Evolutionary conservation across 1,140 invertebrate genomes (phyloP).

Genomic region (Heterodera carotae): DNA sequence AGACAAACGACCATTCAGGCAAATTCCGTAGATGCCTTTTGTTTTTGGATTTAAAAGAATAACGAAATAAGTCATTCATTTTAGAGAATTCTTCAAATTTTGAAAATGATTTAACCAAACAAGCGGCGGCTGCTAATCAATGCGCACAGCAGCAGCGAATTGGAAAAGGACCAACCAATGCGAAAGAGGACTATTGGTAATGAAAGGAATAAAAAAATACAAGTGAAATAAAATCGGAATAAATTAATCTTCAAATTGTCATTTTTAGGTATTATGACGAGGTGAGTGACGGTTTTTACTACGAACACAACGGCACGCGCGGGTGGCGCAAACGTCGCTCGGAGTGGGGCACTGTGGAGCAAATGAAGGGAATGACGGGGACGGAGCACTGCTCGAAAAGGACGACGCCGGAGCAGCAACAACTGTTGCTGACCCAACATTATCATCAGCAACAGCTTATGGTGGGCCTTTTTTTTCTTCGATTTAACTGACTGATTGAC

Average conservation of each 20-base stretch:
- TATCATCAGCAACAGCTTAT: constrained; percentile 10
- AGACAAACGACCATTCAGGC: not conserved
- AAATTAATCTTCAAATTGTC: not conserved
- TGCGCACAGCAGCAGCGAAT: constrained; percentile 4
- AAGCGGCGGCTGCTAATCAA: constrained; percentile 11
- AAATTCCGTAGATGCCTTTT: too few relatives aligned
- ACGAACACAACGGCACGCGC: constrained; percentile 61
- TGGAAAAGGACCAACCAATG: constrained; percentile 12
- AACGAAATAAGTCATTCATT: not conserved
- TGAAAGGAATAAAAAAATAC: not conserved
- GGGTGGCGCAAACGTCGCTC: constrained; percentile 60
- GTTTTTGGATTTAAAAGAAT: too few relatives aligned
- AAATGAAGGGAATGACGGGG: constrained; percentile 7
- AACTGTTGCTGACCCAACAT: constrained; percentile 1
- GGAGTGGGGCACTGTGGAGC: constrained; percentile 22
- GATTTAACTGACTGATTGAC: too few relatives aligned
- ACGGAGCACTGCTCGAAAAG: not conserved
- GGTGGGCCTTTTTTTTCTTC: not conserved
- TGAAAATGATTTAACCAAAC: not conserved
- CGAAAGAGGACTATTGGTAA: constrained; percentile 40
- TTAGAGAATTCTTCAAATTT: not conserved
- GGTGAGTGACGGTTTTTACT: constrained; percentile 60
- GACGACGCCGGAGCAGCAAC: constrained; percentile 20
- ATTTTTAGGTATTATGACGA: constrained; percentile 44
- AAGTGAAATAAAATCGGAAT: too few relatives aligned